A percentile compares a stretch with the other conserved stretches of the same genome.
phyloP scores from a whole-genome alignment of 2,113 vertebrate species.

The Ciconia stormi region DNA sequence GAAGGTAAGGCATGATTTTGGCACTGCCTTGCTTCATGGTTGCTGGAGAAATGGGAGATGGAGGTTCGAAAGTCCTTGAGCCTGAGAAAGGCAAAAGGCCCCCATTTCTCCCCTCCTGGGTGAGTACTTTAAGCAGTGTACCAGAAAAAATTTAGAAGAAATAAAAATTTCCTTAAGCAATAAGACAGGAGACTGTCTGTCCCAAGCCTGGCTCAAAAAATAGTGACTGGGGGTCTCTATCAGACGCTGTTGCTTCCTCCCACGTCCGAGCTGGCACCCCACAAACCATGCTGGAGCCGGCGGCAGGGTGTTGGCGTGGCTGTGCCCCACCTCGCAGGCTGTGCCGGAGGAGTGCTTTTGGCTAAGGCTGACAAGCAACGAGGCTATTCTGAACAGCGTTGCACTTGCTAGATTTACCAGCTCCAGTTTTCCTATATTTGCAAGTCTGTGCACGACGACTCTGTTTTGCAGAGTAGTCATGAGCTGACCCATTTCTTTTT shows the following conservation, averaged over 20 bases:
- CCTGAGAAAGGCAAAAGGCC: background rate
- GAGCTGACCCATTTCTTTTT: background rate
- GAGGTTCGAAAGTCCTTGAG: background rate
- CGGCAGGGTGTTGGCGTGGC: background rate
- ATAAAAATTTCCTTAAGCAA: background rate
- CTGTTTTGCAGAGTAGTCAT: background rate
- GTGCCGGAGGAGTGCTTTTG: fast-evolving
- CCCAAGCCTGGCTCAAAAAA: background rate
- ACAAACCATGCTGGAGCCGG: background rate
- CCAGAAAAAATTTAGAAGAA: background rate
- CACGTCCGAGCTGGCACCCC: background rate
- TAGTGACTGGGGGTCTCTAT: background rate
- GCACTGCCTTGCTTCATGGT: background rate
- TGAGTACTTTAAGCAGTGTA: background rate
- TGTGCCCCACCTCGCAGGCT: background rate
- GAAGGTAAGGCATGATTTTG: background rate
- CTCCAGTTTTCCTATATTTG: background rate
- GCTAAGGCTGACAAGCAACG: background rate
- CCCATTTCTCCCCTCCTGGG: background rate
- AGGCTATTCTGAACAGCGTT: background rate
- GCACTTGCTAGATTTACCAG: background rate
- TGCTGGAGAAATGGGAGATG: background rate
- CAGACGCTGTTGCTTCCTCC: background rate
- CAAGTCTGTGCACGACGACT: background rate
- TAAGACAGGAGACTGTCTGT: background rate